Conservation (phyloP, 2,113 vertebrate species). For the Paradisaea rubra region DNA sequence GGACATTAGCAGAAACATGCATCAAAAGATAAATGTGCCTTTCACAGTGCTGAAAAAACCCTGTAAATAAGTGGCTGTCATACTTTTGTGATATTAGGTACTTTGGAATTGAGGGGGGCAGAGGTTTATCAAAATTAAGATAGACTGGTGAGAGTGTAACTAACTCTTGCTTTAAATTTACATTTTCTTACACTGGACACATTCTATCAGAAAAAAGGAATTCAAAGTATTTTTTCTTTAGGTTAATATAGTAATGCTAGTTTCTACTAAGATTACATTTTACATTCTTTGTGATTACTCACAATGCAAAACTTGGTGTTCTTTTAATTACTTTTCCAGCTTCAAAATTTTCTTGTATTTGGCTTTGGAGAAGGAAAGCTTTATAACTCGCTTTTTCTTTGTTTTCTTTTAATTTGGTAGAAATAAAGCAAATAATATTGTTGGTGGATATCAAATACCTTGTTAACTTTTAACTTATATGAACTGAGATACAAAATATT, state of each 20-base stretch:
- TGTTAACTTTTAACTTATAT: constrained; percentile 44
- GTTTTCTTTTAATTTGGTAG: constrained; percentile 26
- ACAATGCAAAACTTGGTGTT: neutral
- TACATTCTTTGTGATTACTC: neutral
- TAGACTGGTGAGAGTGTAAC: neutral
- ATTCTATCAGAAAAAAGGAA: neutral
- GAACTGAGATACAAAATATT: constrained; percentile 8
- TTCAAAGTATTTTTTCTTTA: neutral
- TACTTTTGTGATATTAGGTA: neutral
- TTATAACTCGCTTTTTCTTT: constrained; percentile 2
- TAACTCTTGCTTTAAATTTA: neutral
- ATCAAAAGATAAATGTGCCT: constrained; percentile 65
- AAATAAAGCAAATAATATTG: neutral
- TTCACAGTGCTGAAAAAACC: neutral
- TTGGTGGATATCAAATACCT: neutral
- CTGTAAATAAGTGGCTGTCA: constrained; percentile 25
- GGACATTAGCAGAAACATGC: constrained; percentile 80
- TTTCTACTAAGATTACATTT: neutral
- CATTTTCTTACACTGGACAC: neutral
- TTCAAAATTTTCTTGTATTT: neutral
- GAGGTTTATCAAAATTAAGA: neutral
- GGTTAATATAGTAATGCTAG: neutral
- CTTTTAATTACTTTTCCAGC: neutral
- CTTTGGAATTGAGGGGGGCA: neutral
- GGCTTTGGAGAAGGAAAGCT: constrained; percentile 17